phyloP scores from a whole-genome alignment of 92 coral and sea anemone species.

The Phenganax stokvisi region DNA sequence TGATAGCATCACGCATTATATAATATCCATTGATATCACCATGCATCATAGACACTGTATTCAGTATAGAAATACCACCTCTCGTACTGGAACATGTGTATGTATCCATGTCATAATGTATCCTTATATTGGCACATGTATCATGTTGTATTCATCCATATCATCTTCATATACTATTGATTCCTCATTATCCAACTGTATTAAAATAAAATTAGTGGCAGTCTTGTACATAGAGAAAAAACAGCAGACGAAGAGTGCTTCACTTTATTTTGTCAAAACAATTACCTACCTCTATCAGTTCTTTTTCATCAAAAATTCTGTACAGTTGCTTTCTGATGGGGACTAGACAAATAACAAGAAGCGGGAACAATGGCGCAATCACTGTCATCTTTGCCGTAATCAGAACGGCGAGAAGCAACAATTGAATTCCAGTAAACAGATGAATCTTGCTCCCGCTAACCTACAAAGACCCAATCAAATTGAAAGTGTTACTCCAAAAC shows the following conservation, averaged over 20 bases:
- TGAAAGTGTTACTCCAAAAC: background rate
- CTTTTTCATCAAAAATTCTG: conserved; percentile 64
- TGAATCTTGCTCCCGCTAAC: conserved; percentile 71
- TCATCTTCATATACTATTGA: conserved; percentile 71
- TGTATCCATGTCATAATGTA: background rate
- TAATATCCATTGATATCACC: too few relatives aligned
- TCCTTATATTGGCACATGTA: conserved; percentile 25
- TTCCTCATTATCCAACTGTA: conserved; percentile 94
- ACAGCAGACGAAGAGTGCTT: too few relatives aligned
- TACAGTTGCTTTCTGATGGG: conserved; percentile 67
- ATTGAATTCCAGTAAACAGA: conserved; percentile 65
- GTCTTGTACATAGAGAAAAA: background rate
- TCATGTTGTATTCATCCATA: conserved; percentile 65
- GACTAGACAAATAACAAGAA: conserved; percentile 86
- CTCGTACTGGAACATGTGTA: background rate
- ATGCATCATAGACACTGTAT: too few relatives aligned
- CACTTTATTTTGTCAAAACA: too few relatives aligned
- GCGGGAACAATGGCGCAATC: conserved; percentile 81
- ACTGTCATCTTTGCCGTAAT: conserved; percentile 65
- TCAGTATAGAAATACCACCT: too few relatives aligned
- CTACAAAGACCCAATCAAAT: conserved; percentile 33
- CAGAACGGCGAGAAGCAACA: conserved; percentile 60
- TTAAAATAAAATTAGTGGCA: background rate
- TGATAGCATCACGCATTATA: too few relatives aligned
- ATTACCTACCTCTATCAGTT: conserved; percentile 71